Conservation (phyloP, 2,888 invertebrate genomes). For the Eristalis tenax region DNA sequence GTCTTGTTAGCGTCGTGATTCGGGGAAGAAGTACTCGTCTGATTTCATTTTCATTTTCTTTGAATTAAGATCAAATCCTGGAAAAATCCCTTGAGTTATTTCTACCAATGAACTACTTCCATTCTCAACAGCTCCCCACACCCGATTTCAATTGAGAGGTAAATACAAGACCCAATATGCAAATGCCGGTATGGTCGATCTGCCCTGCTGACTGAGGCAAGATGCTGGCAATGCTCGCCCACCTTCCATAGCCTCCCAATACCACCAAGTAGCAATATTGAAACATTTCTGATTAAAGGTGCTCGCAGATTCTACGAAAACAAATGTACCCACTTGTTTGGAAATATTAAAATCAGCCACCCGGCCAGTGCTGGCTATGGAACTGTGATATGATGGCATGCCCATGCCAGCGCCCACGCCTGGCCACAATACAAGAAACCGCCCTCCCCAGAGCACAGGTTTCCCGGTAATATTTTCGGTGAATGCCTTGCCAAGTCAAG, state of each 20-base stretch:
- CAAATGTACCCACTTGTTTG: constrained; percentile 9
- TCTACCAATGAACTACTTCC: not conserved
- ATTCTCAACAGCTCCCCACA: not conserved
- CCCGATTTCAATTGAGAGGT: not conserved
- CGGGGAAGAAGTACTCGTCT: no score
- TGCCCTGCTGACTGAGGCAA: no score
- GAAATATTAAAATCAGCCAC: not conserved
- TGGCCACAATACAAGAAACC: not conserved
- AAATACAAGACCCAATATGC: not conserved
- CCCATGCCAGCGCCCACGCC: no score
- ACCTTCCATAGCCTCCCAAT: not conserved
- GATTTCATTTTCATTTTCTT: not conserved
- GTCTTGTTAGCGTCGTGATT: no score
- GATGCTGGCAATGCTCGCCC: not conserved
- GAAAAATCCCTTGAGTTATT: not conserved
- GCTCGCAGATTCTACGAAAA: not conserved
- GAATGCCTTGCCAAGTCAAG: constrained; percentile 41
- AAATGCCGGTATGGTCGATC: not conserved
- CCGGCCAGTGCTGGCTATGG: not conserved
- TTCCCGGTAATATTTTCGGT: constrained; percentile 13
- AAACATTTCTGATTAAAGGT: constrained; percentile 16
- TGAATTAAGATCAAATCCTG: not conserved
- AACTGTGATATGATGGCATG: not conserved
- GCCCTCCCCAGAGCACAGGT: not conserved
- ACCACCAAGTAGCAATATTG: constrained; percentile 3